Conservation (phyloP, 2,113 vertebrate species). For the Cinclus mexicanus region DNA sequence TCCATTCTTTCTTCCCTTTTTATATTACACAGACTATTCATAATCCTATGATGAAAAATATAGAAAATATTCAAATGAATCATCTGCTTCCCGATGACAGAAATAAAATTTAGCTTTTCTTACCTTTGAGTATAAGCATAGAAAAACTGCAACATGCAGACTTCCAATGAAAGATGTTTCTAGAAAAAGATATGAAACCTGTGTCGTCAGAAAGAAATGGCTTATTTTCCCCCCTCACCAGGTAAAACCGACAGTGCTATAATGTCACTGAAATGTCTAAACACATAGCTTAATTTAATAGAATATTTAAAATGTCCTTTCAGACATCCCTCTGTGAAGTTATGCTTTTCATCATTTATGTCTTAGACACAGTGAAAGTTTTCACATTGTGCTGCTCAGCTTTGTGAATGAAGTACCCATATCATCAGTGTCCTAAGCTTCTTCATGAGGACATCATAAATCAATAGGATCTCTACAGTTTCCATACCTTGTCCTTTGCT, state of each 20-base stretch:
- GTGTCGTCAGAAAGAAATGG: neutral
- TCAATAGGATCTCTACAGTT: neutral
- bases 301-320: neutral
- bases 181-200: slow-evolving; percentile 66
- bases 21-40: neutral
- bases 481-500: slow-evolving; percentile 91
- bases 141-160: slow-evolving; percentile 99
- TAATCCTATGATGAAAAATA: neutral
- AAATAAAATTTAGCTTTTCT: slow-evolving; percentile 46
- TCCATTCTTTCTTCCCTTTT: neutral
- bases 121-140: slow-evolving; percentile 98
- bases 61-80: neutral
- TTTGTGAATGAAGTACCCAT: neutral
- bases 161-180: slow-evolving; percentile 97
- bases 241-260: neutral
- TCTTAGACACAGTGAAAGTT: neutral
- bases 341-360: neutral
- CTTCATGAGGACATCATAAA: neutral
- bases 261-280: neutral
- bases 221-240: neutral
- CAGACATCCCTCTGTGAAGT: neutral
- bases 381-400: neutral
- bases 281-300: neutral
- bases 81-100: neutral
- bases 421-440: neutral